Percentiles rank a stretch among this genome's conserved stretches.
These are phyloP conservation scores for Drosophila sordidula DNA, from an alignment of 2,888 invertebrate species.

Conservation along the genomic window DNA sequence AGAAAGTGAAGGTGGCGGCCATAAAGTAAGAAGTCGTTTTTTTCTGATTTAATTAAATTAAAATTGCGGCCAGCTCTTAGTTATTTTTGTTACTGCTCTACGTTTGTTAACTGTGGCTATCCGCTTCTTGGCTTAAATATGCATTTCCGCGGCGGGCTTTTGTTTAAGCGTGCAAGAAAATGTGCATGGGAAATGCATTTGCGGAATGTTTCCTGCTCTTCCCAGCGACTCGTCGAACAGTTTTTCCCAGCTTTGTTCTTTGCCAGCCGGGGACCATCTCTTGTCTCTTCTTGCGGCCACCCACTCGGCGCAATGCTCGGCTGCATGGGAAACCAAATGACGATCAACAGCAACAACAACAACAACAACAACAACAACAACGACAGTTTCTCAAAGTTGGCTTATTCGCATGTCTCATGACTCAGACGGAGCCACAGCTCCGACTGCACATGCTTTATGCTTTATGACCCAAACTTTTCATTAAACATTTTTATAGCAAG, in stretches of 20 bases:
- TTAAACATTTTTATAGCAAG: slow-evolving; percentile 64
- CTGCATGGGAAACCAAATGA: slow-evolving; percentile 60
- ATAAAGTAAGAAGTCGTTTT: slow-evolving; percentile 16
- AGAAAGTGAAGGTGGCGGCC: slow-evolving; percentile 55
- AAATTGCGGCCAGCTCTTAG: slow-evolving; percentile 51
- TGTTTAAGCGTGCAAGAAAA: slow-evolving; percentile 50
- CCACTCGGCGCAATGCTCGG: slow-evolving; percentile 54
- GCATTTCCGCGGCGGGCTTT: slow-evolving; percentile 49
- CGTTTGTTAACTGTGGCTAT: slow-evolving; percentile 28
- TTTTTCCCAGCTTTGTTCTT: slow-evolving; percentile 70
- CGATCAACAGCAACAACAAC: slow-evolving; percentile 32
- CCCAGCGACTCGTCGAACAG: slow-evolving; percentile 1
- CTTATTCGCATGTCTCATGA: slow-evolving; percentile 33
- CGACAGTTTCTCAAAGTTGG: slow-evolving; percentile 34
- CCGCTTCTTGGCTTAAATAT: slow-evolving; percentile 59
- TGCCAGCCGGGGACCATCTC: slow-evolving; percentile 15
- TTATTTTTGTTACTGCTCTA: slow-evolving; percentile 19
- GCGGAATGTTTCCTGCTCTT: slow-evolving; percentile 71
- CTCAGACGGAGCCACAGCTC: slow-evolving; percentile 2
- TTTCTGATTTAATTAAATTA: slow-evolving; percentile 62
- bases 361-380: slow-evolving; percentile 15
- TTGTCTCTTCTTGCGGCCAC: slow-evolving; percentile 16
- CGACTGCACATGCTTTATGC: slow-evolving; percentile 48
- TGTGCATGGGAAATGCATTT: slow-evolving; percentile 81
- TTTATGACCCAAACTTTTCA: slow-evolving; percentile 68